Conservation (phyloP, 2,113 vertebrate genomes). For the Rhineura floridana region DNA sequence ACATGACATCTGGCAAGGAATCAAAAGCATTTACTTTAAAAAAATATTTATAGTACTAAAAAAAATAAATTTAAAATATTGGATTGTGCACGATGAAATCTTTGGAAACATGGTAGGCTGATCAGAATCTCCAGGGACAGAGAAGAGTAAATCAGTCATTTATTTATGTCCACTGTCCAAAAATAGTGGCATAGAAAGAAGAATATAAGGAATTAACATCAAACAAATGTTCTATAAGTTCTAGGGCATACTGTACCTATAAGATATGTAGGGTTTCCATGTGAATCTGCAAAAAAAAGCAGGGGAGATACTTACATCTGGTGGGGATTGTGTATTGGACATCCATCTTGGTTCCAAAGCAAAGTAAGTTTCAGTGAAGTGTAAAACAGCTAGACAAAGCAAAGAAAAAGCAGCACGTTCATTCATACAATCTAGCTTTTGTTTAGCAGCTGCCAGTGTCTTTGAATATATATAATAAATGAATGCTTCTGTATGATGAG, state of each 20-base stretch:
- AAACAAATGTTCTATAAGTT: neutral
- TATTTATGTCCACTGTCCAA: neutral
- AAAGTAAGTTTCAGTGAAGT: constrained; percentile 6
- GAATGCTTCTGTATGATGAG: neutral
- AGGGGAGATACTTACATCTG: constrained; percentile 50
- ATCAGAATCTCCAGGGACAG: neutral
- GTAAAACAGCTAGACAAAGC: constrained; percentile 47
- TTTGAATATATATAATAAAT: neutral
- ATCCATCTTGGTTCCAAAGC: constrained; percentile 3
- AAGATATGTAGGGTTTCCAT: neutral
- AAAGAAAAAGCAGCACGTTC: constrained; percentile 36
- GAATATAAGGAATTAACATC: neutral
- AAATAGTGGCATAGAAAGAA: neutral
- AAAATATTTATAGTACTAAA: no score
- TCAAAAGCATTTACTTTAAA: no score
- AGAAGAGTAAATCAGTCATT: no score
- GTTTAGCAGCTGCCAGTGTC: neutral
- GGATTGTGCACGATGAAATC: neutral
- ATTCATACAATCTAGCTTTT: neutral
- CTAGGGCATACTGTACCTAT: neutral
- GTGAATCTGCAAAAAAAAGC: neutral
- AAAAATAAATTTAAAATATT: no score
- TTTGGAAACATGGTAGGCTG: no score
- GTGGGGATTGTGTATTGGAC: constrained; percentile 23
- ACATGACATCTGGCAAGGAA: no score